A percentile compares a stretch with the other conserved stretches of the same genome.
These are phyloP conservation scores for Saturnia pavonia DNA, from an alignment of 2,888 invertebrate species.

Conservation along the genomic window DNA sequence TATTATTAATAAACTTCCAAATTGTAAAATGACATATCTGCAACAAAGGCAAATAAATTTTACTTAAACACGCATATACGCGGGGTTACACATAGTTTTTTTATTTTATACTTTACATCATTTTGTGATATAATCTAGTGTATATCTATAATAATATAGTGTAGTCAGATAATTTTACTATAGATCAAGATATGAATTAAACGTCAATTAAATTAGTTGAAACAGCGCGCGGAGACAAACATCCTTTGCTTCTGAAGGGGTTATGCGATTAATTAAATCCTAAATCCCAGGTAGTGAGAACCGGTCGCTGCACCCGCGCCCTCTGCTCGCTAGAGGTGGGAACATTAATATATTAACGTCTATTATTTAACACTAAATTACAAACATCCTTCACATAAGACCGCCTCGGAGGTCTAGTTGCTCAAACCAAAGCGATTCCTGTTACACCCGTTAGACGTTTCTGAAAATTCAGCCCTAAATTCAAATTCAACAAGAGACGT, in stretches of 20 bases:
- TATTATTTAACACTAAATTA: neutral
- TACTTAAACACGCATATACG: too few species aligned
- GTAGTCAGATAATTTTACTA: neutral
- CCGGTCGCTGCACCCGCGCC: neutral
- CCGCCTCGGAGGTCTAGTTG: neutral
- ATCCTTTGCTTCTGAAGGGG: neutral
- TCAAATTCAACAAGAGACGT: neutral
- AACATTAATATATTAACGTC: neutral
- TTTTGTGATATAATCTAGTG: too few species aligned
- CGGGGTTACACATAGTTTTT: too few species aligned
- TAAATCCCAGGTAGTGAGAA: slow-evolving; percentile 1
- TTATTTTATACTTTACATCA: too few species aligned
- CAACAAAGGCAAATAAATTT: too few species aligned
- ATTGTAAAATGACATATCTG: too few species aligned
- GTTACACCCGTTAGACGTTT: neutral
- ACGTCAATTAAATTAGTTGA: neutral
- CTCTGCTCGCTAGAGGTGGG: neutral
- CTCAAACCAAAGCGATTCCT: neutral
- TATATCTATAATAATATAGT: too few species aligned
- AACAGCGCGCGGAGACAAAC: neutral
- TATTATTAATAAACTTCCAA: too few species aligned
- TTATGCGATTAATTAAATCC: slow-evolving; percentile 1
- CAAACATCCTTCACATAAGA: neutral
- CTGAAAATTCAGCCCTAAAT: neutral
- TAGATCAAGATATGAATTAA: neutral